Conservation (phyloP, 2,113 vertebrate species). For the Chrysemys picta region DNA sequence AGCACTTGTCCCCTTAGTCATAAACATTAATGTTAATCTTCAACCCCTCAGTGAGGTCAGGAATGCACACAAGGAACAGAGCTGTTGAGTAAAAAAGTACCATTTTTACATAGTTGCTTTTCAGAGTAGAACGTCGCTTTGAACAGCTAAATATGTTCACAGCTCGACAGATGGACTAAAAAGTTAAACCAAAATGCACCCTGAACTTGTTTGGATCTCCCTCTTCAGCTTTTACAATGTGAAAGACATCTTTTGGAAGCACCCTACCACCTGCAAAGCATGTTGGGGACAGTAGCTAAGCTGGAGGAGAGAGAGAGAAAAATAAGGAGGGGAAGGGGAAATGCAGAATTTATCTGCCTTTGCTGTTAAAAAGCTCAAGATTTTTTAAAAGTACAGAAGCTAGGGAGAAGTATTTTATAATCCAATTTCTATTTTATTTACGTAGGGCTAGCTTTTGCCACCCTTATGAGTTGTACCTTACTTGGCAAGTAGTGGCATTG, state of each 20-base stretch:
- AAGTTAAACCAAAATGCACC: neutral
- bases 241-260: neutral
- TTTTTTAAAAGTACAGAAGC: neutral
- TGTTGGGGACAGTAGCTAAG: neutral
- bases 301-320: neutral
- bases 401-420: neutral
- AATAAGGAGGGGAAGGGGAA: neutral
- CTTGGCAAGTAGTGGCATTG: neutral
- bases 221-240: neutral
- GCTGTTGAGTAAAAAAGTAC: neutral
- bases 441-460: too few species aligned
- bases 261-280: neutral
- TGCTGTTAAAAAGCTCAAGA: neutral
- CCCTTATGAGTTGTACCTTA: neutral
- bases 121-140: neutral
- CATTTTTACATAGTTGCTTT: neutral
- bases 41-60: neutral
- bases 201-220: neutral
- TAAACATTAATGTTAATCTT: neutral
- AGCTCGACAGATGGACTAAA: neutral
- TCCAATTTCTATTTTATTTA: neutral
- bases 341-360: neutral
- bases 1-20: neutral
- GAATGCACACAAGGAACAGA: rapidly evolving
- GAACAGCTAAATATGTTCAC: neutral